Base-by-base conservation (phyloP, 2,888 invertebrate genomes). In the Brachynemurus nebulosus region DNA sequence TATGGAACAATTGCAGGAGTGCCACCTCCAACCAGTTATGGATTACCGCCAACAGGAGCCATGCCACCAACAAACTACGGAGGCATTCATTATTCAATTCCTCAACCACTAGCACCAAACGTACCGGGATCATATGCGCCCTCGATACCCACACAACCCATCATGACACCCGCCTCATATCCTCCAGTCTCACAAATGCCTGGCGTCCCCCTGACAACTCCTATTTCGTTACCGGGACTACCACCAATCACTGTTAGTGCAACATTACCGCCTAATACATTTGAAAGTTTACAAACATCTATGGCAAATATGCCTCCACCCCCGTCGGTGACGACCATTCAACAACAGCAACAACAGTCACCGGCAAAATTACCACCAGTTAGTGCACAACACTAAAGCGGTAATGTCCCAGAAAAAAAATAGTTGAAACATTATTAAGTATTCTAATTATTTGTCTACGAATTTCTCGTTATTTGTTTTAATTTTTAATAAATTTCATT, bases 241-340 rank as follows among this genome's bases (percentile, higher is more conserved):
- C 84, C 85, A 16, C 80, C 84, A 9, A 78, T 85, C 49, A 84
- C 82, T 14, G 84, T 84, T 11, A 82, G 80, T 54, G 79, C 81
- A 14, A 76, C 78, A 16, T 60, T 80, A 52, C 80, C 80, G 1
- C 74, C 74, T 16, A 66, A 71, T 8, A 71, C 75, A 9, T 67
- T 76, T 58, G 72, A 73, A 54, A 71, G 70, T 55, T 65, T 70
- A 40, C 68, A 69, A 17, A 42, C 33, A 21, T 40, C 40, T 4
- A 14, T 8, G n/a, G 21, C 12, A n/a, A 12, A 25, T 25, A 25
- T 25, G 8, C 8, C 21, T 19, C 11, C 16, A 17, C 40, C 23
- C 7, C 25, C 16, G 14, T 20, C 40, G 8, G 35, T 46, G 35
- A 12, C 27, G 14, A 14, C 14, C 12, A 16, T 37, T 7, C 37